Conservation (phyloP, 1,140 invertebrate species). For the Papilio machaon region DNA sequence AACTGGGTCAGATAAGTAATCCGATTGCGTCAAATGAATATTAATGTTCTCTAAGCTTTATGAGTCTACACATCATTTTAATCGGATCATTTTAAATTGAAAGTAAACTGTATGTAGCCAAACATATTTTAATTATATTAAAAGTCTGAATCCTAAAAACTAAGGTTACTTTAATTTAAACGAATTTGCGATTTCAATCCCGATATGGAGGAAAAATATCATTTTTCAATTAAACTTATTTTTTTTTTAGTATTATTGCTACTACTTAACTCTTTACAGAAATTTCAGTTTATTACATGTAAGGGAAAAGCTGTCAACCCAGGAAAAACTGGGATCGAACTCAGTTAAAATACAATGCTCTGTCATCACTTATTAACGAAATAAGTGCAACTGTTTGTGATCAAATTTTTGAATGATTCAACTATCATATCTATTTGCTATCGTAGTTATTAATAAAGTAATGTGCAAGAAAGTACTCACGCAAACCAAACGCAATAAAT, state of each 20-base stretch:
- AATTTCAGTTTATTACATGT: too few relatives aligned
- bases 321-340: too few relatives aligned
- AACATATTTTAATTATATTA: background rate
- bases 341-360: too few relatives aligned
- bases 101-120: background rate
- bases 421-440: background rate
- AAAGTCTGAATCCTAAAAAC: background rate
- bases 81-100: conserved; percentile 6
- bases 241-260: too few relatives aligned
- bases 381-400: too few relatives aligned
- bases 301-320: too few relatives aligned
- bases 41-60: conserved; percentile 23
- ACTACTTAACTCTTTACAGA: too few relatives aligned
- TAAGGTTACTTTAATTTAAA: background rate
- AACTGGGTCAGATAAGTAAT: conserved; percentile 28
- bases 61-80: conserved; percentile 26
- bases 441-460: background rate
- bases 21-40: conserved; percentile 22
- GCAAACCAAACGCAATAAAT: conserved; percentile 18
- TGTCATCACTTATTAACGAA: too few relatives aligned
- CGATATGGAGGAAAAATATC: too few relatives aligned
- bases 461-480: background rate
- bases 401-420: too few relatives aligned
- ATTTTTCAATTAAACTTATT: too few relatives aligned
- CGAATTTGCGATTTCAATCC: background rate